These are phyloP conservation scores for Lagopus muta DNA, from an alignment of 2,113 vertebrate species.

Conservation along the genomic window DNA sequence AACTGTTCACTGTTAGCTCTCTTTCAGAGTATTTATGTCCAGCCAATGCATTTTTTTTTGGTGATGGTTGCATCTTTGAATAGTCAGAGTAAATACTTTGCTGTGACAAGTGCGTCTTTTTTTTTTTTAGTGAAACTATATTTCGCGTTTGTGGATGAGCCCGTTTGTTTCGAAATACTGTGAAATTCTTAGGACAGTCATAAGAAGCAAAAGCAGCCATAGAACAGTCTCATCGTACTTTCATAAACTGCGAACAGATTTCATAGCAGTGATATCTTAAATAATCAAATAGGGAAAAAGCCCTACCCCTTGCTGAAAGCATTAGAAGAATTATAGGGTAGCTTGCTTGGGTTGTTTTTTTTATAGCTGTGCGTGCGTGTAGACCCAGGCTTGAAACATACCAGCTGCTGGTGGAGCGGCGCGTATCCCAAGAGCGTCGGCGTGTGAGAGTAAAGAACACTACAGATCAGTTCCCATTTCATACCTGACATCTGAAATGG, in stretches of 20 bases:
- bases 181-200: not conserved
- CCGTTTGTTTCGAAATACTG: not conserved
- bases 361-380: not conserved
- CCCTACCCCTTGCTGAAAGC: not conserved
- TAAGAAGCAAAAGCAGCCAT: not conserved
- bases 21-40: not conserved
- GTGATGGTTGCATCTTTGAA: not conserved
- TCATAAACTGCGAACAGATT: not conserved
- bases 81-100: slow-evolving; percentile 7
- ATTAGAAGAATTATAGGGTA: not conserved
- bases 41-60: not conserved
- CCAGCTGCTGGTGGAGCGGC: not conserved
- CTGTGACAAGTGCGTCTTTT: not conserved
- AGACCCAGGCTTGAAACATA: not conserved
- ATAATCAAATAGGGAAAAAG: not conserved
- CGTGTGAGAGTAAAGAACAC: not conserved
- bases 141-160: not conserved
- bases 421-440: not conserved
- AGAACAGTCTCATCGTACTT: not conserved
- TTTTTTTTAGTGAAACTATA: not conserved
- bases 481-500: not conserved
- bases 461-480: not conserved
- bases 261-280: not conserved
- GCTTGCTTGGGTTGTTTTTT: not conserved
- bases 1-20: not conserved